These are phyloP conservation scores for Parapristionchus giblindavisi DNA, from an alignment of 2,888 invertebrate genomes.

Conservation along the genomic window DNA sequence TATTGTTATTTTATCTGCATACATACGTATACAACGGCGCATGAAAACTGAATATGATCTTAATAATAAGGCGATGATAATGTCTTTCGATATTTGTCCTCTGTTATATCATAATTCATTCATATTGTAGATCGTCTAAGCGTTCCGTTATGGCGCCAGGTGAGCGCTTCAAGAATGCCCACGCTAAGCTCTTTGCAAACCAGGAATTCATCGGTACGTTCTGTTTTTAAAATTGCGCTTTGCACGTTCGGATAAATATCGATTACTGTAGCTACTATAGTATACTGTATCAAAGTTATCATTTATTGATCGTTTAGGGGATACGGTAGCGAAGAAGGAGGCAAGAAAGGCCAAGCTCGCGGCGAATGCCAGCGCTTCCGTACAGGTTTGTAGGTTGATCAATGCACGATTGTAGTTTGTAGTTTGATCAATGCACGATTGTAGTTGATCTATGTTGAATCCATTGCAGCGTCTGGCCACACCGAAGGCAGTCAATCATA, in stretches of 20 bases:
- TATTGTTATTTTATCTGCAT: no score
- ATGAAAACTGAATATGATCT: no score
- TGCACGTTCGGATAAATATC: no score
- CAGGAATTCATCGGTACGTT: conserved; percentile 27
- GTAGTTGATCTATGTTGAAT: not conserved
- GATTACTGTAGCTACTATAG: no score
- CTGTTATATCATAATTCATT: no score
- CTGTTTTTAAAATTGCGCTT: no score
- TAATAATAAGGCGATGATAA: no score
- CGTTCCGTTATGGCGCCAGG: conserved; percentile 16
- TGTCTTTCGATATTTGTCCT: no score
- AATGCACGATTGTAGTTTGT: not conserved
- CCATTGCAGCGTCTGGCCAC: conserved; percentile 16
- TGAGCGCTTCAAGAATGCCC: conserved; percentile 1
- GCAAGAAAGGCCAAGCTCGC: not conserved
- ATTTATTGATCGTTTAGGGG: not conserved
- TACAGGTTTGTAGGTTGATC: not conserved
- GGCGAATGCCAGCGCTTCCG: not conserved
- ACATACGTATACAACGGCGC: no score
- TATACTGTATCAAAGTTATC: no score
- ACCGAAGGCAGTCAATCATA: conserved; percentile 3
- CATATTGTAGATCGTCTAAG: no score
- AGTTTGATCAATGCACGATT: no score
- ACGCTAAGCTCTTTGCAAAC: not conserved
- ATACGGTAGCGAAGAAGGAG: conserved; percentile 16